phyloP scores from a whole-genome alignment of 2,888 invertebrate species.

The Ashinkailepas kermadecensis region DNA sequence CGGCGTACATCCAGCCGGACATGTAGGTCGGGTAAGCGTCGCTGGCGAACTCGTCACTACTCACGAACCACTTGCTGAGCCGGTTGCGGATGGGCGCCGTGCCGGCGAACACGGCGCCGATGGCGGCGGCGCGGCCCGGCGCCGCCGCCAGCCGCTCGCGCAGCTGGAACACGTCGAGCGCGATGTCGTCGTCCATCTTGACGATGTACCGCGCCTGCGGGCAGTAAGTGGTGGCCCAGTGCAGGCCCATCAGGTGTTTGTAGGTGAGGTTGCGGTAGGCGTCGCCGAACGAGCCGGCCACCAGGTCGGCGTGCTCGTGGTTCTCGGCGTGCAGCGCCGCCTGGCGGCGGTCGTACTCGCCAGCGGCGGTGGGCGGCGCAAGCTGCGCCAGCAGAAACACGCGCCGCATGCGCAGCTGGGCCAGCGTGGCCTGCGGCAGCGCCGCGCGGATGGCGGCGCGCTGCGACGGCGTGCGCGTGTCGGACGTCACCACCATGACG shows the following conservation, averaged over 20 bases:
- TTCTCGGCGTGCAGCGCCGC: constrained; percentile 24
- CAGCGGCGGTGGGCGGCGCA: constrained; percentile 10
- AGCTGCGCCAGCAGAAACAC: constrained; percentile 28
- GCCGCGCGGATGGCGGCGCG: constrained; percentile 26
- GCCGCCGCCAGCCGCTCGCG: constrained; percentile 35
- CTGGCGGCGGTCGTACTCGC: background rate
- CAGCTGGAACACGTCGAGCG: constrained; percentile 58
- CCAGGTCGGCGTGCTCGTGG: constrained; percentile 32
- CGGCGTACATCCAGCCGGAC: constrained; percentile 76
- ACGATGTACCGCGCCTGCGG: constrained; percentile 49
- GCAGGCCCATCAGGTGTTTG: constrained; percentile 36
- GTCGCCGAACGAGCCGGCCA: constrained; percentile 35
- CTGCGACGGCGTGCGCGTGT: constrained; percentile 21
- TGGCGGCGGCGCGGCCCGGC: background rate
- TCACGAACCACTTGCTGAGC: constrained; percentile 71
- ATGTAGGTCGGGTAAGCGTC: constrained; percentile 63
- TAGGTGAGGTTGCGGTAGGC: constrained; percentile 36
- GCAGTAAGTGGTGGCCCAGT: constrained; percentile 34
- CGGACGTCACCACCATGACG: constrained; percentile 26
- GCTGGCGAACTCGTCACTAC: constrained; percentile 54
- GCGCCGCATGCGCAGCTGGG: constrained; percentile 25
- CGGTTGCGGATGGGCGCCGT: background rate
- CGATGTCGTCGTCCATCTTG: constrained; percentile 75
- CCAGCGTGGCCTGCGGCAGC: constrained; percentile 25
- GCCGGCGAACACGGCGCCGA: background rate